Evolutionary conservation across 1,140 invertebrate species (phyloP).

Genomic region (Drosophila baimaii): DNA sequence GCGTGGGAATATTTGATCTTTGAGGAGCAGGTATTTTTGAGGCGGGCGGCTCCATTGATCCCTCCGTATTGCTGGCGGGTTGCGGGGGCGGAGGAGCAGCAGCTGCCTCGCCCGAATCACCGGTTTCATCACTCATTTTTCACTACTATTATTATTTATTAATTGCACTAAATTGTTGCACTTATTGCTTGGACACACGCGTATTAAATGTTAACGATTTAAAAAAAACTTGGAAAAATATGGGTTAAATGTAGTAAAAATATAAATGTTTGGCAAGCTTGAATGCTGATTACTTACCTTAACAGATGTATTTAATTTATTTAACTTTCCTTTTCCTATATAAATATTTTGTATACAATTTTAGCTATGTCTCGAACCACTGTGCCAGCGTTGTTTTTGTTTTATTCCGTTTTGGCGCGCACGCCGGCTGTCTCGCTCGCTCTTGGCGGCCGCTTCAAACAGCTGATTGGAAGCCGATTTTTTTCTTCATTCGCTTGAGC

Average conservation of each 20-base stretch:
- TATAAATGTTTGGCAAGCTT: not conserved
- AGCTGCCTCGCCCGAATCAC: conserved; percentile 8
- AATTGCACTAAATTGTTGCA: conserved; percentile 61
- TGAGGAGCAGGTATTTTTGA: conserved; percentile 41
- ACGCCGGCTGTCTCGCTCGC: conserved; percentile 51
- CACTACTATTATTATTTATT: conserved; percentile 13
- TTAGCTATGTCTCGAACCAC: conserved; percentile 30
- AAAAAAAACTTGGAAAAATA: conserved; percentile 42
- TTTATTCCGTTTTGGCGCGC: conserved; percentile 60
- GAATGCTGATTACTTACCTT: conserved; percentile 64
- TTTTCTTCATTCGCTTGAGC: conserved; percentile 43
- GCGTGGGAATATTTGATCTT: conserved; percentile 68
- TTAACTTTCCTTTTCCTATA: not conserved
- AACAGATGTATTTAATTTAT: conserved; percentile 10
- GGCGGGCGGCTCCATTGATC: not conserved
- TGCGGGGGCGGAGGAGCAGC: conserved; percentile 11
- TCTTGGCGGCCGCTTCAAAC: conserved; percentile 43
- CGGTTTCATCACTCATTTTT: conserved; percentile 41
- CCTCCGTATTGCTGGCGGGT: conserved; percentile 17
- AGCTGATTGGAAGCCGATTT: conserved; percentile 63
- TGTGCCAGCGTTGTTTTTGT: conserved; percentile 43
- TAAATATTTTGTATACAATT: conserved; percentile 19
- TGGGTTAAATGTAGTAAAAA: not conserved
- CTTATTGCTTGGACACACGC: conserved; percentile 62
- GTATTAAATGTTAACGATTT: conserved; percentile 52